phyloP scores from a whole-genome alignment of 2,888 invertebrate species.

The Bembecia ichneumoniformis region DNA sequence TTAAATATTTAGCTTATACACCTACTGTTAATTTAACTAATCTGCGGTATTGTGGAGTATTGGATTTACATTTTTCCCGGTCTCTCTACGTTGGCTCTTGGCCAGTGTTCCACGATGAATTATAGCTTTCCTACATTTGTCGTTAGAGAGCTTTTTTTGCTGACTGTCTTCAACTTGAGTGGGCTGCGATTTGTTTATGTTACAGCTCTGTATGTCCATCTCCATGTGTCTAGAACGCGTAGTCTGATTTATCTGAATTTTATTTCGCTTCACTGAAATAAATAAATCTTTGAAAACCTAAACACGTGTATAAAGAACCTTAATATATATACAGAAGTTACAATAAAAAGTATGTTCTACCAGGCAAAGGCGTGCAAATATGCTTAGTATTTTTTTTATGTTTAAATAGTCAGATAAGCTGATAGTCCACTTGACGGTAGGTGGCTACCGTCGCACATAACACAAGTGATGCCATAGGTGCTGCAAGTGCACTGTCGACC shows the following conservation, averaged over 20 bases:
- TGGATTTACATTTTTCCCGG: conserved; percentile 33
- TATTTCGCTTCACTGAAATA: neutral
- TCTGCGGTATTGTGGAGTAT: conserved; percentile 15
- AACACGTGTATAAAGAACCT: too few relatives aligned
- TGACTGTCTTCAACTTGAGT: neutral
- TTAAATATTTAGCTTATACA: too few relatives aligned
- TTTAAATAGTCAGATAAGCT: too few relatives aligned
- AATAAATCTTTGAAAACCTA: too few relatives aligned
- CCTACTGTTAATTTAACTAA: neutral
- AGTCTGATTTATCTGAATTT: neutral
- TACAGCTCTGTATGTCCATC: neutral
- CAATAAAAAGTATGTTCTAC: too few relatives aligned
- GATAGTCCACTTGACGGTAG: too few relatives aligned
- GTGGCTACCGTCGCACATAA: too few relatives aligned
- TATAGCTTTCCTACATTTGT: conserved; percentile 10
- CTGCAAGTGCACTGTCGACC: too few relatives aligned
- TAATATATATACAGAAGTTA: too few relatives aligned
- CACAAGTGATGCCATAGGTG: too few relatives aligned
- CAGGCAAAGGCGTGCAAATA: too few relatives aligned
- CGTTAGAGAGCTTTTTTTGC: conserved; percentile 4
- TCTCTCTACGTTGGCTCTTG: conserved; percentile 21
- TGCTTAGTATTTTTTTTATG: too few relatives aligned
- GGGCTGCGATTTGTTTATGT: neutral
- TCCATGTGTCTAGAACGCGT: neutral
- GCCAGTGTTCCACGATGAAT: conserved; percentile 14